These are phyloP conservation scores for Pluvialis apricaria DNA, from an alignment of 2,113 vertebrate species.

Conservation along the genomic window DNA sequence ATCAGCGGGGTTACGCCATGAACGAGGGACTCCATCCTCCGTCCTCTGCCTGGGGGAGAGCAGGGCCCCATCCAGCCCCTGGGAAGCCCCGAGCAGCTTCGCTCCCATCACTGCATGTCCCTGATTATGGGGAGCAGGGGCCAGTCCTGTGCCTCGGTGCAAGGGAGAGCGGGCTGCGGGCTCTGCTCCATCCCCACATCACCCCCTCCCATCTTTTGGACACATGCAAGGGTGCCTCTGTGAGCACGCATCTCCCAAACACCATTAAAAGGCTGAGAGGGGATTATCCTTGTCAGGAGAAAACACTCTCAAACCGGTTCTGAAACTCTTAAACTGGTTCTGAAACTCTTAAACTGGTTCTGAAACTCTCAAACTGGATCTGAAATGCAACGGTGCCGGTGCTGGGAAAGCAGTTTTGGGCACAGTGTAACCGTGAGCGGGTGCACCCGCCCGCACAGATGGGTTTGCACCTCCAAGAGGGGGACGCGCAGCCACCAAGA, in stretches of 20 bases:
- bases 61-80: background rate
- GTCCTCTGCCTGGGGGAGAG: background rate
- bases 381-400: accelerated
- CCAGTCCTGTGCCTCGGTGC: background rate
- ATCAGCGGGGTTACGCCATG: background rate
- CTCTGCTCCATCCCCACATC: background rate
- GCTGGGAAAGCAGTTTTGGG: background rate
- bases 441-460: accelerated
- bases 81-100: background rate
- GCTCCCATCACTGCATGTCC: background rate
- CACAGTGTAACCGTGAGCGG: accelerated
- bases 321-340: background rate
- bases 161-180: accelerated
- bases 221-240: accelerated
- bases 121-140: background rate
- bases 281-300: background rate
- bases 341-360: background rate
- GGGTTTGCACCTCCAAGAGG: background rate
- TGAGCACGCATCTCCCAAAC: background rate
- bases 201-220: background rate
- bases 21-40: background rate
- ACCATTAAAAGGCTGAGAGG: background rate
- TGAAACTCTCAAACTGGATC: background rate
- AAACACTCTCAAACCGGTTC: background rate
- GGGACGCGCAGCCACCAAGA: background rate